Evolutionary conservation across 2,888 invertebrate species (phyloP).

Genomic region (Cryptus armator): DNA sequence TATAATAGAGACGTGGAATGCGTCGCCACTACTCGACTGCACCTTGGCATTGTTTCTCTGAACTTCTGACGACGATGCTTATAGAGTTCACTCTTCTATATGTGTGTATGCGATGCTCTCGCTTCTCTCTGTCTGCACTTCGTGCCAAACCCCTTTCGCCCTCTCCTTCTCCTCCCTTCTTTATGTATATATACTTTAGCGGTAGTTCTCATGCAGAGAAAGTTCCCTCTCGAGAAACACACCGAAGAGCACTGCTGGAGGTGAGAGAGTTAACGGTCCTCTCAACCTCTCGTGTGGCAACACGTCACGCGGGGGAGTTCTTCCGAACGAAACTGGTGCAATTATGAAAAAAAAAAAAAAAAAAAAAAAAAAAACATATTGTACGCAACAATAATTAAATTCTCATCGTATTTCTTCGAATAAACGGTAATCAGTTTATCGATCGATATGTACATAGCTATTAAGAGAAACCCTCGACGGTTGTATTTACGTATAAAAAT

Average conservation of each 20-base stretch:
- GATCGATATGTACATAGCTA: background rate
- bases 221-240: conserved; percentile 50
- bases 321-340: background rate
- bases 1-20: conserved; percentile 39
- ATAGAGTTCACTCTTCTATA: conserved; percentile 7
- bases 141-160: background rate
- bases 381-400: background rate
- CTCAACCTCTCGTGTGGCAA: background rate
- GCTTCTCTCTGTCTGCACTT: background rate
- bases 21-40: conserved; percentile 33
- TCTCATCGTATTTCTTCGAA: background rate
- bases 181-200: conserved; percentile 10
- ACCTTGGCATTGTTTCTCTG: conserved; percentile 63
- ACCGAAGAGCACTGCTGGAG: conserved; percentile 35
- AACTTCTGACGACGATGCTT: conserved; percentile 58
- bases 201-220: conserved; percentile 48
- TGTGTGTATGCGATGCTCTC: conserved; percentile 29
- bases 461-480: background rate
- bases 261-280: conserved; percentile 50
- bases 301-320: background rate
- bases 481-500: background rate
- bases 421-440: background rate
- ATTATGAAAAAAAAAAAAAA: background rate
- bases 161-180: background rate
- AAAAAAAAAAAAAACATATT: background rate